These are phyloP conservation scores for Periophthalmodon schlosseri DNA, from an alignment of 2,113 vertebrate species.

Conservation along the genomic window DNA sequence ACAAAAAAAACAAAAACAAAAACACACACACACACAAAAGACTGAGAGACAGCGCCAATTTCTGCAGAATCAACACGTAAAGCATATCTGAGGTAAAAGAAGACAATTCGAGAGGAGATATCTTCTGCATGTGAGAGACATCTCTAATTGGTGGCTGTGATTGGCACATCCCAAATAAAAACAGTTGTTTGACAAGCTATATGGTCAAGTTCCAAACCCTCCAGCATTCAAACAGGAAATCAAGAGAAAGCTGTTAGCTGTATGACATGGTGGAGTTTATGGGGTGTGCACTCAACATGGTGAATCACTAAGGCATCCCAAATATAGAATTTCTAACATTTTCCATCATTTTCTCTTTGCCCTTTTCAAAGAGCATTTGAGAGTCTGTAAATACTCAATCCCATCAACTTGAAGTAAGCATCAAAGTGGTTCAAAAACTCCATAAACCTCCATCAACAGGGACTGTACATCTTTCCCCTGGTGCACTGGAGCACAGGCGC, in stretches of 20 bases:
- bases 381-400: neutral
- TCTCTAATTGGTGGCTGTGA: no score
- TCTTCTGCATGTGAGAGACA: no score
- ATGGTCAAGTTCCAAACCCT: no score
- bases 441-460: neutral
- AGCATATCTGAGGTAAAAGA: no score
- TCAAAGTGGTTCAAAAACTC: constrained; percentile 21
- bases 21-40: no score
- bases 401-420: neutral
- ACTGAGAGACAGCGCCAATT: no score
- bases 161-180: no score
- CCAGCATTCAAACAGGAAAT: no score
- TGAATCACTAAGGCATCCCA: neutral
- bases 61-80: no score
- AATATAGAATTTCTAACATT: neutral
- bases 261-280: neutral
- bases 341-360: neutral
- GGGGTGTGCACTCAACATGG: neutral
- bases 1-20: no score
- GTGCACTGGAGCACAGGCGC: constrained; percentile 17
- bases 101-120: no score
- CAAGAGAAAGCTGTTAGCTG: neutral
- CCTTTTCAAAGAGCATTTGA: neutral
- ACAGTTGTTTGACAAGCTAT: no score
- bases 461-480: constrained; percentile 2